A percentile compares a stretch with the other conserved stretches of the same genome.
These are phyloP conservation scores for Ataeniobius toweri DNA, from an alignment of 2,797 vertebrate species.

Conservation along the genomic window DNA sequence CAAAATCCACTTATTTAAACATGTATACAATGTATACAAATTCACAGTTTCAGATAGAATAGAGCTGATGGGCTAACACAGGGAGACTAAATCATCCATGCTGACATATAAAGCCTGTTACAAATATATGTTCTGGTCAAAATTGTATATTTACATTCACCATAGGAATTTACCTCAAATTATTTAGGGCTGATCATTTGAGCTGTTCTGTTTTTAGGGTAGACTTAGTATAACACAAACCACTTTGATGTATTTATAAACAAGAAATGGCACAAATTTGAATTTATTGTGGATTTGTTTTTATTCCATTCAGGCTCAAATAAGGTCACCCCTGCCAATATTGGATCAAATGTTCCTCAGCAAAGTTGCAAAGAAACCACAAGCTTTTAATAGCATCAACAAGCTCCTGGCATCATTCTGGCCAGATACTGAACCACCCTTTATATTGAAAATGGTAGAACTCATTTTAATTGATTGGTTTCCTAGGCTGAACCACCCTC, in stretches of 20 bases:
- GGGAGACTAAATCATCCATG: not conserved
- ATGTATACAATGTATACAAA: not conserved
- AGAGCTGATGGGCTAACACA: not conserved
- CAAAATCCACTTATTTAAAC: slow-evolving; percentile 2
- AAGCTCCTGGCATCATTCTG: not conserved
- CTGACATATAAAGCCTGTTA: not conserved
- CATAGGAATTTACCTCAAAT: not conserved
- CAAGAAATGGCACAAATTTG: not conserved
- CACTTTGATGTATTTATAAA: not conserved
- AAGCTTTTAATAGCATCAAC: not conserved
- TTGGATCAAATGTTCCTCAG: not conserved
- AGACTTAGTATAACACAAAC: not conserved
- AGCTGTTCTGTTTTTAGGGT: not conserved
- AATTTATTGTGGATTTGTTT: not conserved
- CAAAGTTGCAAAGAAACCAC: not conserved
- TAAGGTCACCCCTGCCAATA: not conserved
- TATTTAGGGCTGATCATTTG: not conserved
- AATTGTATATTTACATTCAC: not conserved
- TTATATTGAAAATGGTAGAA: not conserved
- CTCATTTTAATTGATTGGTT: not conserved
- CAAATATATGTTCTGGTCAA: not conserved
- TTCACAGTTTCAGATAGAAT: not conserved
- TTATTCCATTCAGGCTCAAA: not conserved
- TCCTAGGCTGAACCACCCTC: not conserved
- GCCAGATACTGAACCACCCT: not conserved